Evolutionary conservation across 2,797 vertebrate species (phyloP), one percentile per base, ranked within the genome.

Genomic region (Eutrigla gurnardus): DNA sequence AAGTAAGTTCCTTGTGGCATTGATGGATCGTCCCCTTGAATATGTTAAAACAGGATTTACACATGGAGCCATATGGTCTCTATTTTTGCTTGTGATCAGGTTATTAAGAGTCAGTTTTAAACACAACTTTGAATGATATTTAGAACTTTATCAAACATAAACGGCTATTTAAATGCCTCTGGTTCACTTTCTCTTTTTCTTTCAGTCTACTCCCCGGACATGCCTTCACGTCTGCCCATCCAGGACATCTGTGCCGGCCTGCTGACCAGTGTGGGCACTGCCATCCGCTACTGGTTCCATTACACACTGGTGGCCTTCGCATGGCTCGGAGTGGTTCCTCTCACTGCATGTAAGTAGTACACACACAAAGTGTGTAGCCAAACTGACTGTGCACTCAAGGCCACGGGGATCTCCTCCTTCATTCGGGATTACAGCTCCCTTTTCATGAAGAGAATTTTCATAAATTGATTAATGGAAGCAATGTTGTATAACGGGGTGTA

Each of bases 261-360:
- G 90, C 96, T 99, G 89, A 98, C 98, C 4, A 99, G 98, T 93
- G 97, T 99, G 92, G 98, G 98, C 91, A 99, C 98, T 42, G 98
- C 98, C 84, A 99, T 99, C 91, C 96, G 98, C 92, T 99, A 99
- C 87, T 99, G 98, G 98, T 99, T 99, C 92, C 98, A 99, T 93
- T 99, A 99, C 78, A 99, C 98, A 71, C 95, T 99, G 93, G 98
- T 99, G 95, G 98, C 98, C 93, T 99, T 99, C 57, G 98, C 98
- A 1, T 99, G 98, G 98, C 93, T 99, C 77, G 98, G 98, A 82
- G 98, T 99, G 88, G 98, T 99, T 92, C 98, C 98, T 93, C 97
- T 99, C 88, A 99, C 98, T 89, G 98, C 98, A 95, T 99, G 98
- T 99, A 93, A 97, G 97, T 96, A 86, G 9, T 7, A 50, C 45